Evolutionary conservation across 2,888 invertebrate genomes (phyloP).

Genomic region (Melitaea athalia): DNA sequence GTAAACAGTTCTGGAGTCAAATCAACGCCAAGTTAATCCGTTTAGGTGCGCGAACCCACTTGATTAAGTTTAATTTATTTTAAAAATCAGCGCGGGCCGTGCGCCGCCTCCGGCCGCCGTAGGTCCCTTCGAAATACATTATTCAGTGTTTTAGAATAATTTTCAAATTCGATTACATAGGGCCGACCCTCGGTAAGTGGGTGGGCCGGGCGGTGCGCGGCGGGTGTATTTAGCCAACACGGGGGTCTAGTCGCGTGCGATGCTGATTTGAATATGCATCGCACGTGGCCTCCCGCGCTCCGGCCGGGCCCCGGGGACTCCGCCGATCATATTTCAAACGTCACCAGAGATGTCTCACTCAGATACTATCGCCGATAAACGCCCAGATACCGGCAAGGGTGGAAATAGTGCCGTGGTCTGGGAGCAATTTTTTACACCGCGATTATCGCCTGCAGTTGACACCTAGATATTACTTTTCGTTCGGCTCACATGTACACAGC

Average conservation of each 20-base stretch:
- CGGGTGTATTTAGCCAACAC: slow-evolving; percentile 82
- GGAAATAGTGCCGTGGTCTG: slow-evolving; percentile 67
- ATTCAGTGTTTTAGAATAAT: slow-evolving; percentile 83
- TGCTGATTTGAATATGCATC: slow-evolving; percentile 81
- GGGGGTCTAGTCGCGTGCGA: slow-evolving; percentile 79
- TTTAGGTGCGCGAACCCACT: slow-evolving; percentile 82
- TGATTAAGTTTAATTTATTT: slow-evolving; percentile 83
- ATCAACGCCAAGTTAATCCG: slow-evolving; percentile 81
- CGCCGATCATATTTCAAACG: slow-evolving; percentile 82
- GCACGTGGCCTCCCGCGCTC: slow-evolving; percentile 74
- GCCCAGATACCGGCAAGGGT: slow-evolving; percentile 75
- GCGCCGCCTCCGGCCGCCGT: slow-evolving; percentile 70
- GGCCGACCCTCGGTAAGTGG: slow-evolving; percentile 79
- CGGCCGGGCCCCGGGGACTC: slow-evolving; percentile 66
- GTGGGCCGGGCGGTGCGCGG: slow-evolving; percentile 50
- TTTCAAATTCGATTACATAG: slow-evolving; percentile 83
- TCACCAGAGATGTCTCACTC: slow-evolving; percentile 82
- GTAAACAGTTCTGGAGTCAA: slow-evolving; percentile 77
- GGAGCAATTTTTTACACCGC: slow-evolving; percentile 77
- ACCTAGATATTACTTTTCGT: slow-evolving; percentile 80
- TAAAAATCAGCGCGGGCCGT: slow-evolving; percentile 76
- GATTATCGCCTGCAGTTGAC: slow-evolving; percentile 81
- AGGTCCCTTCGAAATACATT: slow-evolving; percentile 79
- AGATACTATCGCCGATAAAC: slow-evolving; percentile 81
- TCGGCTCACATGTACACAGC: slow-evolving; percentile 45